Evolutionary conservation across 2,888 invertebrate genomes (phyloP), one percentile per base, ranked within the genome.

Genomic region (Amblyteles armatorius): DNA sequence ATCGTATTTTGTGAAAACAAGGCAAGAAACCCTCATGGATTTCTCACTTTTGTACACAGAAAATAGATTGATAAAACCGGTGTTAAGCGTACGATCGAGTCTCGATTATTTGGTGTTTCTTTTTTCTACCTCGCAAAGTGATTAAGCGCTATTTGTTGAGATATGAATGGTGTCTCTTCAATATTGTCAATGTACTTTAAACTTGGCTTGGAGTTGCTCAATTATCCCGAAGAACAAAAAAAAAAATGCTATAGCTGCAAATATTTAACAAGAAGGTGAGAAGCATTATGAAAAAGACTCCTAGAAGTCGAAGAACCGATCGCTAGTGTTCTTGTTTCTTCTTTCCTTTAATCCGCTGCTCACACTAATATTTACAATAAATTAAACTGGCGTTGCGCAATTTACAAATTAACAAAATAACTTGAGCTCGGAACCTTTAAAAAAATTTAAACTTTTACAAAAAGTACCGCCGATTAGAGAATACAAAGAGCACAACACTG

Each of bases 321-420:
- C 55, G 19, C 55, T 22, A 22, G 9, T 55, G 9, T 26, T 52
- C n/a, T 57, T 19, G 52, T 52, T 7, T 52, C 19, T 19, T 9
- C 52, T 7, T 52, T 26, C 26, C 3, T 57, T 55, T 55, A 19
- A 19, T 9, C 33, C 60, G 65, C 40, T 65, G 29, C 44, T 72
- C 69, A 52, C 65, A 74, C 71, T 48, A 67, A 80, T 84, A 84
- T 84, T 69, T 85, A 85, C 79, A 84, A 72, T 71, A 74, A 74
- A 74, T 19, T 57, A 78, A 84, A 63, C 60, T 57, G 57, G 48
- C 29, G 36, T 73, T 60, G 71, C n/a, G 44, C 50, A 50, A 72
- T 77, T 72, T 81, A 77, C 68, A 78, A 76, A 83, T 65, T 19
- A 44, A n/a, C 29, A 13, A 65, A 40, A 29, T 67, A 65, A 52